phyloP scores from a whole-genome alignment of 2,888 invertebrate species.

The Alloscopus bannaensis region DNA sequence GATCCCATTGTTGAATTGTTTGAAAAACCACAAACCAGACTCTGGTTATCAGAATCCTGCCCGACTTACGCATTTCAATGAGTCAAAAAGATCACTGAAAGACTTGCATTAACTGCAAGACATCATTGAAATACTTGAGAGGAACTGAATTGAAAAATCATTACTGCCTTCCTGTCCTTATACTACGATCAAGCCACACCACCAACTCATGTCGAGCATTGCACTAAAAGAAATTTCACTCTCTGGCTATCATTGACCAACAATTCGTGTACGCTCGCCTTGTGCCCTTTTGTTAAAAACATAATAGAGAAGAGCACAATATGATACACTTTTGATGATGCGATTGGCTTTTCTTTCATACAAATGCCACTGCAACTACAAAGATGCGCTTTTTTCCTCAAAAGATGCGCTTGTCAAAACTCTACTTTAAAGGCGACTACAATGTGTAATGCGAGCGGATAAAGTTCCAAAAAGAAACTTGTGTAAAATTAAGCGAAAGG shows the following conservation, averaged over 20 bases:
- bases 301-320: constrained; percentile 20
- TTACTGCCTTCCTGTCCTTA: no score
- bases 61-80: constrained; percentile 47
- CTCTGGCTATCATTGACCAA: constrained; percentile 2
- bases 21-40: constrained; percentile 28
- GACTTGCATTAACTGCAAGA: constrained; percentile 1
- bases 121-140: no score
- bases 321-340: neutral
- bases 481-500: constrained; percentile 8
- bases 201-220: constrained; percentile 21
- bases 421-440: no score
- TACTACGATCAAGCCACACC: no score
- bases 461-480: constrained; percentile 24
- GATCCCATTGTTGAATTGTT: constrained; percentile 33
- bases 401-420: no score
- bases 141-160: no score
- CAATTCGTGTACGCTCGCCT: no score
- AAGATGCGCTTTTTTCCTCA: no score
- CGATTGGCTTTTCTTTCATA: no score
- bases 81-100: neutral
- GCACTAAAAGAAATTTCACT: constrained; percentile 26
- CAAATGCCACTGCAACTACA: no score
- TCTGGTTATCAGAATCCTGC: no score
- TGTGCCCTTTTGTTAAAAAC: constrained; percentile 39
- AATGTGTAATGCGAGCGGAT: no score